phyloP scores from a whole-genome alignment of 2,888 invertebrate genomes.

The Andrena marginata region DNA sequence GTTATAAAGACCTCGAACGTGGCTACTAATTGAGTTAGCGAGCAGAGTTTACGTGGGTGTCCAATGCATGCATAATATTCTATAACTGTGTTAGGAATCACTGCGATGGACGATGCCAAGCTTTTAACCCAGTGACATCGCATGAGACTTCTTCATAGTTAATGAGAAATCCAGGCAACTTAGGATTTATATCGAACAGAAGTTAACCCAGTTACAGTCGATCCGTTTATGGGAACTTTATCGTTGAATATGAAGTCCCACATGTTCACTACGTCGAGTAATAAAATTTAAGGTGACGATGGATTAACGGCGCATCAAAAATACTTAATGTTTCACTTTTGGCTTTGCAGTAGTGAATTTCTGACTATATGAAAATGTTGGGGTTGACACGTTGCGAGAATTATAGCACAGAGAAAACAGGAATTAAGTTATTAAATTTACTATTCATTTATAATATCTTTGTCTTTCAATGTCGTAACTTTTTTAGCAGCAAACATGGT shows the following conservation, averaged over 20 bases:
- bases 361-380: too few species aligned
- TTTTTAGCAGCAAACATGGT: too few species aligned
- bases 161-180: conserved; percentile 69
- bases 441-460: too few species aligned
- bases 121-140: conserved; percentile 39
- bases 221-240: conserved; percentile 26
- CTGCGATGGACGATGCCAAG: conserved; percentile 16
- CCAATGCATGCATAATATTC: conserved; percentile 47
- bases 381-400: too few species aligned
- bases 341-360: too few species aligned
- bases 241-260: conserved; percentile 14
- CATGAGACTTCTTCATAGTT: conserved; percentile 53
- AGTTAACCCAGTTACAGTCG: conserved; percentile 14
- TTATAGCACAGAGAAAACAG: too few species aligned
- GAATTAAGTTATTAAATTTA: too few species aligned
- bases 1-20: too few species aligned
- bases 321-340: background rate
- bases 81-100: conserved; percentile 27
- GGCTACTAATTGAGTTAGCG: background rate
- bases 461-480: too few species aligned
- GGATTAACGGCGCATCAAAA: background rate
- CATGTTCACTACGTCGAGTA: conserved; percentile 9
- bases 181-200: conserved; percentile 56
- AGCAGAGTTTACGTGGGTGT: conserved; percentile 34
- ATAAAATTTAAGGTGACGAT: conserved; percentile 10